These are phyloP conservation scores for Lobophora halterata DNA, from an alignment of 2,888 invertebrate genomes.

Conservation along the genomic window DNA sequence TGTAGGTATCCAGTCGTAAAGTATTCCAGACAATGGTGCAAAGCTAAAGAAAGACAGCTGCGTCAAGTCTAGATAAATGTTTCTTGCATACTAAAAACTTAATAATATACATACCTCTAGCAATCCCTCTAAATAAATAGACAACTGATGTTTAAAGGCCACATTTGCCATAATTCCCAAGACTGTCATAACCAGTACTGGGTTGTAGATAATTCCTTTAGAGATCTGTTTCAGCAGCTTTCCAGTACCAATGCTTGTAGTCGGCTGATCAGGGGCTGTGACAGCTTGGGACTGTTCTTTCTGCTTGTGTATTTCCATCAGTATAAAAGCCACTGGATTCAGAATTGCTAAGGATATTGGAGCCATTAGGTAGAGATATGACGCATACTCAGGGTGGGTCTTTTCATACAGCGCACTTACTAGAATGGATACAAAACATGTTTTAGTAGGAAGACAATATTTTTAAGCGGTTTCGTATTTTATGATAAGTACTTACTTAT, in stretches of 20 bases:
- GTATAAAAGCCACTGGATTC: conserved; percentile 94
- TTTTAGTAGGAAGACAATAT: no score
- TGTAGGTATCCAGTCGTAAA: no score
- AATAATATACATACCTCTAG: conserved; percentile 82
- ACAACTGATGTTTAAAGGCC: conserved; percentile 88
- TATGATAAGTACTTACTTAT: conserved; percentile 84
- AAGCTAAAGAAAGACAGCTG: no score
- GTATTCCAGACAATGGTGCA: no score
- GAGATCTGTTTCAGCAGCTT: conserved; percentile 73
- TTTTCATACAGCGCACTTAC: conserved; percentile 92
- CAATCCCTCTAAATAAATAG: conserved; percentile 86
- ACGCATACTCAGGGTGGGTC: conserved; percentile 93
- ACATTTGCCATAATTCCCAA: conserved; percentile 93
- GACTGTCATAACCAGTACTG: conserved; percentile 95
- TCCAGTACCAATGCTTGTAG: conserved; percentile 45
- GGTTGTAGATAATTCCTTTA: conserved; percentile 91
- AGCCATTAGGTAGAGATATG: conserved; percentile 95
- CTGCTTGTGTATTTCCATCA: conserved; percentile 91
- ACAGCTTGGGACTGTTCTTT: conserved; percentile 49
- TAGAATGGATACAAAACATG: no score
- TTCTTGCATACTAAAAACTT: neutral
- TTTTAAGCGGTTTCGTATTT: neutral
- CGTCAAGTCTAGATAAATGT: no score
- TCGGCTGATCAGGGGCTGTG: conserved; percentile 36
- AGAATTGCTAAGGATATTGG: conserved; percentile 95